Evolutionary conservation across 2,888 invertebrate species (phyloP), one percentile per base, ranked within the genome.

Genomic region (Baronia brevicornis): DNA sequence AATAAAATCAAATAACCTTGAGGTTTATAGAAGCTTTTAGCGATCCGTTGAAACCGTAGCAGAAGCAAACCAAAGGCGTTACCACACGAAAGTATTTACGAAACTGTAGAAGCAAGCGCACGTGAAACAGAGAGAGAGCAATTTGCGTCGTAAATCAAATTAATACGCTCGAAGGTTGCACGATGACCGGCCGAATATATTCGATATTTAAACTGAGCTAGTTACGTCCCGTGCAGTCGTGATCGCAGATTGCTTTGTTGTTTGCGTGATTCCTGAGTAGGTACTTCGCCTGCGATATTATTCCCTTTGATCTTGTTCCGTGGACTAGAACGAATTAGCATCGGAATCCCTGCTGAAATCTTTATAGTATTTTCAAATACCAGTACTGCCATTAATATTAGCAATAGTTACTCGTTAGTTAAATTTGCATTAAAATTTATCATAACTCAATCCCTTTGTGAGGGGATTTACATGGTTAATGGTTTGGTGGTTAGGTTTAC

Each of bases 261-360:
- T 62, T 51, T 42, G 41, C 47, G 40, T 43, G 44, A 51, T 51
- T 58, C 50, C n/a, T n/a, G n/a, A n/a, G 52, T 51, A 50, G 49
- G 43, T 44, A 51, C 45, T 62, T n/a, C n/a, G 60, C 64, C 64
- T 65, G 60, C 60, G 47, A 18, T 53, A 49, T 46, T 48, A 44
- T 37, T 20, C 48, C 49, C 79, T 80, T 78, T 78, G 75, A 78
- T 78, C 70, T 74, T 46, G 23, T 36, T 52, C 48, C 56, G 54
- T 58, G 60, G 64, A 61, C 62, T 54, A 54, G 57, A 58, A 56
- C 56, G 51, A 60, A 54, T 59, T 53, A 49, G 46, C 52, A 52
- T 54, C 41, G 45, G 60, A 68, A 74, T 68, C 65, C 60, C 46
- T 38, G 45, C 52, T 66, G 74, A 78, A 68, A 67, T 66, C 66